Conservation (phyloP, 2,888 invertebrate species). For the Julus scanicus region DNA sequence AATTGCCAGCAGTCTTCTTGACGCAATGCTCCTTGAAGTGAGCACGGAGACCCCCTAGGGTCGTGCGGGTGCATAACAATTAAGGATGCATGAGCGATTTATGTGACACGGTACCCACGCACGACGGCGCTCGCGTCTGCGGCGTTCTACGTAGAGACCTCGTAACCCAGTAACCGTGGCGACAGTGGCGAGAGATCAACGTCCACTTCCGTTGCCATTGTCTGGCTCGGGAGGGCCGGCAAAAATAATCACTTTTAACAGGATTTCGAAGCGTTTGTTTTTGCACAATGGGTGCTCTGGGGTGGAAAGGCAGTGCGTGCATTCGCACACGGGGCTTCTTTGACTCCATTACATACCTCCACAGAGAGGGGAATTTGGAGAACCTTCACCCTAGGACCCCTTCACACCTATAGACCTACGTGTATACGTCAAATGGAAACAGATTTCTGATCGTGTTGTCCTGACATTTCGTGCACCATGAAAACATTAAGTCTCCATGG, state of each 20-base stretch:
- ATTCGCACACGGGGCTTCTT: background rate
- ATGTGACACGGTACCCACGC: conserved; percentile 32
- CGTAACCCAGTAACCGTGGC: conserved; percentile 42
- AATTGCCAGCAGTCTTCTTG: background rate
- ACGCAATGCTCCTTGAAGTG: background rate
- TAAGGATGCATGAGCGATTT: conserved; percentile 37
- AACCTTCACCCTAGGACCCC: background rate
- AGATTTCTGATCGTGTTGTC: no score
- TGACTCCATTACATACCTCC: background rate
- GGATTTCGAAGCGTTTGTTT: background rate
- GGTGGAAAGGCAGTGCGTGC: conserved; percentile 23
- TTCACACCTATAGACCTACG: background rate
- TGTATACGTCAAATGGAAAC: no score
- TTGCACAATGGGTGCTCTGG: background rate
- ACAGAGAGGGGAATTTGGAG: background rate
- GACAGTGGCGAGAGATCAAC: conserved; percentile 42
- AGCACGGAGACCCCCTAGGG: background rate
- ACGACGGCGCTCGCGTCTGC: background rate
- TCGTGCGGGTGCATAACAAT: conserved; percentile 33
- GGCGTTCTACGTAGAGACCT: background rate
- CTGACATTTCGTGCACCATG: no score
- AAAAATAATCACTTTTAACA: conserved; percentile 5
- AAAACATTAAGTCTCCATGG: no score
- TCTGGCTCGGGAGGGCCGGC: conserved; percentile 4
- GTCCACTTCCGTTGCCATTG: conserved; percentile 39